phyloP scores from a whole-genome alignment of 2,888 invertebrate genomes.

The Chymomyza caudatula region DNA sequence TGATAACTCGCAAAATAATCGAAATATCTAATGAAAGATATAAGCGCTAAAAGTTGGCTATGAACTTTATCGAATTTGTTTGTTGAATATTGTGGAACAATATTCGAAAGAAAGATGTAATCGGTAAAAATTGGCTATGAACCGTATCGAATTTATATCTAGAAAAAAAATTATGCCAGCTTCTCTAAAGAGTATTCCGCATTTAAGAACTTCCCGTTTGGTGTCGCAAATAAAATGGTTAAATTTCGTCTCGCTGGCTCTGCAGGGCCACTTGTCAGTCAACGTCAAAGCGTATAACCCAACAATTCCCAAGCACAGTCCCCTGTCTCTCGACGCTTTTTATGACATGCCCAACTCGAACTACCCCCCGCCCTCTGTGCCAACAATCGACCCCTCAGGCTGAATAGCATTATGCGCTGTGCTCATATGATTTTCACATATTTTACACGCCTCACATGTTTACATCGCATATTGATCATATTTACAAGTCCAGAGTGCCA shows the following conservation, averaged over 20 bases:
- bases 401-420: conserved; percentile 13
- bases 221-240: too few relatives aligned
- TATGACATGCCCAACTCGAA: too few relatives aligned
- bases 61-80: too few relatives aligned
- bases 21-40: too few relatives aligned
- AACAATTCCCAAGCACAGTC: not conserved
- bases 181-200: not conserved
- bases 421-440: conserved; percentile 32
- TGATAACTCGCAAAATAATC: too few relatives aligned
- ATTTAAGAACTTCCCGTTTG: not conserved
- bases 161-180: too few relatives aligned
- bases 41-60: too few relatives aligned
- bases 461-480: conserved; percentile 48
- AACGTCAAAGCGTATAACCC: not conserved
- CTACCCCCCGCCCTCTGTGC: not conserved
- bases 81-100: too few relatives aligned
- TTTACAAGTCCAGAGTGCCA: conserved; percentile 32
- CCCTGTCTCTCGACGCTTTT: not conserved
- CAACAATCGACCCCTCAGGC: not conserved
- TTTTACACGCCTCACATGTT: conserved; percentile 42
- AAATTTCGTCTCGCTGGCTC: not conserved
- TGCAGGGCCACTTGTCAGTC: not conserved
- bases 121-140: too few relatives aligned
- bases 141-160: too few relatives aligned
- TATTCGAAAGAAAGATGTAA: too few relatives aligned